Base-by-base conservation (phyloP, 30 jellyfish, hydroid and myxozoan species). In the Cassiopea xamachana region DNA sequence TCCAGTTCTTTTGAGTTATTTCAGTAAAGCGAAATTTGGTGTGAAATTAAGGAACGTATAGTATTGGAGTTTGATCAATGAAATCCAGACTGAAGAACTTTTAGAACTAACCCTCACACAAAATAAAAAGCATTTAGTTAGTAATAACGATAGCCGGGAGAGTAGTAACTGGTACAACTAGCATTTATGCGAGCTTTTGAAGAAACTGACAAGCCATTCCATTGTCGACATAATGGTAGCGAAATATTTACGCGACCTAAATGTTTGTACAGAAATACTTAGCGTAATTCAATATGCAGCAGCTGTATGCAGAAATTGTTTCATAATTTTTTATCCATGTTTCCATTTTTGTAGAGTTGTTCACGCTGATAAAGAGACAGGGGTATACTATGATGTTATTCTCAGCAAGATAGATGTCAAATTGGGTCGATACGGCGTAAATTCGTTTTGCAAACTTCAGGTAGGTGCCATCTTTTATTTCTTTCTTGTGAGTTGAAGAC, bases 401-500 rank as follows among this genome's bases (percentile, higher is more conserved):
- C 78, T 92, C 68, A 85, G 83, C 45, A 92, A 86, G 59, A 94
- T 92, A 10, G 90, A 92, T 43, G 82, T 79, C 17, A 76, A 83
- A 10, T 87, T 86, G 84, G 95, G 96, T 1, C 17, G 15, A 13
- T 77, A 78, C 86, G 98, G 98, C 2, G 45, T 92, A 60, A 92
- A 92, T 60, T 48, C 47, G 27, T 92, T 92, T 77, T 92, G 86
- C 89, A 92, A 92, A 62, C 81, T 92, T 60, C 98, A 92, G 98
- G 98, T 92, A 76, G 43, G 48, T 51, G 55, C 55, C 16, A 14
- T 46, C 64, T 2, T 51, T 51, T 51, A 4, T 2, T 2, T 2
- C 64, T 51, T 4, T 51, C 64, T 9, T 51, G 64, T 2, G 4
- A 51, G 64, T 51, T 51, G 64, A 51, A 9, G 64, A 51, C 9